Conservation (phyloP, 2,888 invertebrate species). For the Teinopalpus imperialis region DNA sequence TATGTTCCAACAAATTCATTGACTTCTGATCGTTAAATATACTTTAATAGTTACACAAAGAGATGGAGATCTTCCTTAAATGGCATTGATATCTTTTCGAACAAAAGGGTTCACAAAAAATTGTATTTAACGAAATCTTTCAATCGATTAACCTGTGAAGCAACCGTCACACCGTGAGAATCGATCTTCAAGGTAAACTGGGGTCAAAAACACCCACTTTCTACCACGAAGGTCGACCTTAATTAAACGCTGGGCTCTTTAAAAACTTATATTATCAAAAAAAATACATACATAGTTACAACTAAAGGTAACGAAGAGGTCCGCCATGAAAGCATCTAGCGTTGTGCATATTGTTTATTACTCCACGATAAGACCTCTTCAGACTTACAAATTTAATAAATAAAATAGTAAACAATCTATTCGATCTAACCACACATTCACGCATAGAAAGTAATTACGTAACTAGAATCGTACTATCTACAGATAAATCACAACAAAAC, state of each 20-base stretch:
- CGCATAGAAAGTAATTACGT: slow-evolving; percentile 34
- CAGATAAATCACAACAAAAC: slow-evolving; percentile 49
- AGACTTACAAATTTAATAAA: slow-evolving; percentile 25
- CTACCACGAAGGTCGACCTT: slow-evolving; percentile 51
- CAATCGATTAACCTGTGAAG: slow-evolving; percentile 22
- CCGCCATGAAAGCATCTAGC: slow-evolving; percentile 26
- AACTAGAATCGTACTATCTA: slow-evolving; percentile 36
- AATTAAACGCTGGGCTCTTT: slow-evolving; percentile 51
- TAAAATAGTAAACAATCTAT: slow-evolving; percentile 21
- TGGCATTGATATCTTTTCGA: no score
- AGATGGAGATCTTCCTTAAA: no score
- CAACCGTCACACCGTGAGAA: slow-evolving; percentile 48
- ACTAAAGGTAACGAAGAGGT: slow-evolving; percentile 29
- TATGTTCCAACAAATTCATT: no score
- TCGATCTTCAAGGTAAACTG: slow-evolving; percentile 57
- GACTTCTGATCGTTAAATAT: no score
- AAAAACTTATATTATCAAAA: slow-evolving; percentile 57
- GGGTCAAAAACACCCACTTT: slow-evolving; percentile 60
- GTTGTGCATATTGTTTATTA: slow-evolving; percentile 14
- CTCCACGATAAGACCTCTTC: slow-evolving; percentile 20
- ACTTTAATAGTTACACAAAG: no score
- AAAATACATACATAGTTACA: slow-evolving; percentile 34
- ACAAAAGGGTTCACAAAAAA: no score
- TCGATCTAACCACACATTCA: slow-evolving; percentile 22
- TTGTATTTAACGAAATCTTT: not conserved